Conservation (phyloP, 2,797 vertebrate genomes). For the Lacerta viridis region DNA sequence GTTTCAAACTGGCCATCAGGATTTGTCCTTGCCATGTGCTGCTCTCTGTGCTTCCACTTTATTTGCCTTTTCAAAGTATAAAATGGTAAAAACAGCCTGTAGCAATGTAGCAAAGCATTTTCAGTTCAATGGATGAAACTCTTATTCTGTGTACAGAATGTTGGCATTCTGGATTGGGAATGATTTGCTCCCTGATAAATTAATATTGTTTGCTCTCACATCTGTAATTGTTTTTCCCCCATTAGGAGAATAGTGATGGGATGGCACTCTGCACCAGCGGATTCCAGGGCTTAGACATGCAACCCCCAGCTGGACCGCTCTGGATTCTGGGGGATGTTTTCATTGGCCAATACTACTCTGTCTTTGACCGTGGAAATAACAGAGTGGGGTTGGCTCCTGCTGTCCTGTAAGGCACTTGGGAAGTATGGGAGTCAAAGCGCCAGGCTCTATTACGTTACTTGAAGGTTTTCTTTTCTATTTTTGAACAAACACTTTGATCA, state of each 20-base stretch:
- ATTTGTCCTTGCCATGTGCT: no score
- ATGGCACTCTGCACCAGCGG: slow-evolving; percentile 71
- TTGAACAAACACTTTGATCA: background rate
- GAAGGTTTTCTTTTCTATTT: background rate
- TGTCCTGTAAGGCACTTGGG: slow-evolving; percentile 47
- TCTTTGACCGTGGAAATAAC: slow-evolving; percentile 83
- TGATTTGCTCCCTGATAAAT: background rate
- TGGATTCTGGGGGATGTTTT: slow-evolving; percentile 85
- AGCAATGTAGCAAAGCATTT: background rate
- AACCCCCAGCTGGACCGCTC: slow-evolving; percentile 76
- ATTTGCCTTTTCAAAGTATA: no score
- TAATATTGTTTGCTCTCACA: background rate
- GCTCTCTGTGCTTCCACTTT: no score
- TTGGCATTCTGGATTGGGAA: background rate
- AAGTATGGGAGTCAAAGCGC: accelerated
- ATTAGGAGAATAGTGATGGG: slow-evolving; percentile 51
- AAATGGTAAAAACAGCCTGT: no score
- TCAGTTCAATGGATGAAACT: background rate
- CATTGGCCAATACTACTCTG: slow-evolving; percentile 81
- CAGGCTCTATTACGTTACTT: background rate
- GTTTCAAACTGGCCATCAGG: no score
- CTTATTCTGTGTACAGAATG: background rate
- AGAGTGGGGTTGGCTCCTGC: slow-evolving; percentile 80
- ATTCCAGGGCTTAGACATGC: slow-evolving; percentile 78
- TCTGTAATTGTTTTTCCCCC: background rate